phyloP scores from a whole-genome alignment of 1,140 invertebrate species.

The Trichomalopsis sarcophagae region DNA sequence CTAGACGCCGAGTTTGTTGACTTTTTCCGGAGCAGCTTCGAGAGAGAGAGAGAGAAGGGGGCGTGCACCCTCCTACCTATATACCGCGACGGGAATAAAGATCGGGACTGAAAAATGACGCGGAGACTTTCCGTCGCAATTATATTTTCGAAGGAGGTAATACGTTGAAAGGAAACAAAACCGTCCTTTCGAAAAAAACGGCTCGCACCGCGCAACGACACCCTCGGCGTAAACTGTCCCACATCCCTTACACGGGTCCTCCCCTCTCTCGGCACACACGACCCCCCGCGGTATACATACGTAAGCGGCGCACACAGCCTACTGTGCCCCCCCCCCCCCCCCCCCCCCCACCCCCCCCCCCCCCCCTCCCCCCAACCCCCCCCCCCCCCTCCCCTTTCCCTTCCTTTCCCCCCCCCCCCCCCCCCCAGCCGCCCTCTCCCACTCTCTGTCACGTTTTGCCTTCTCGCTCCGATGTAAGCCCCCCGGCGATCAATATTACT shows the following conservation, averaged over 20 bases:
- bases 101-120: no score
- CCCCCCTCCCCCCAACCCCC: neutral
- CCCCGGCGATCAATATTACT: slow-evolving; percentile 49
- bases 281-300: neutral
- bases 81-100: no score
- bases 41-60: no score
- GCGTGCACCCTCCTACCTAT: no score
- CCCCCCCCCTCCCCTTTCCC: slow-evolving; percentile 26
- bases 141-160: no score
- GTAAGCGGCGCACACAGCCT: neutral
- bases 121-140: no score
- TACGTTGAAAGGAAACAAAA: no score
- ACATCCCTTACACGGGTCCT: neutral
- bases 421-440: neutral
- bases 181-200: neutral
- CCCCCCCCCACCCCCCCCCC: neutral
- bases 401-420: slow-evolving; percentile 1
- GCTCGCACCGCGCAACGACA: neutral
- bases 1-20: no score
- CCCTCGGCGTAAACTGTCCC: slow-evolving; percentile 14
- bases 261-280: neutral
- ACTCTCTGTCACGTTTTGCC: neutral
- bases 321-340: neutral
- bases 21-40: no score
- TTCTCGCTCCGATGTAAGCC: slow-evolving; percentile 39